phyloP scores from a whole-genome alignment of 2,113 vertebrate species.

The Murina feae region DNA sequence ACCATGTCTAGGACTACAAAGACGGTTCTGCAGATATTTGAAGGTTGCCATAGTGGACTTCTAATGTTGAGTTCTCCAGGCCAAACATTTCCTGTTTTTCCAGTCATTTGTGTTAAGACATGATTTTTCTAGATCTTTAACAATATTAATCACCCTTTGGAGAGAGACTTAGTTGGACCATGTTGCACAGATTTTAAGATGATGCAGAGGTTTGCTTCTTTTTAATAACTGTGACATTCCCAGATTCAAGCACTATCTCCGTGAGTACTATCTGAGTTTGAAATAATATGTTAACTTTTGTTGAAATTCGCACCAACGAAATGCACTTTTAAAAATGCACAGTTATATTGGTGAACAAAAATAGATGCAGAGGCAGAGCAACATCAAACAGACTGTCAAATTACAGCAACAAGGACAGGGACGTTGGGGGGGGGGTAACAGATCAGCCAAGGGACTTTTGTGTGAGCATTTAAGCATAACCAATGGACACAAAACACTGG shows the following conservation, averaged over 20 bases:
- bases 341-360: no score
- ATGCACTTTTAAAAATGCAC: neutral
- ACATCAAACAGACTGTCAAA: no score
- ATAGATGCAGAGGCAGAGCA: no score
- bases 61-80: neutral
- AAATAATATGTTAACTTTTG: neutral
- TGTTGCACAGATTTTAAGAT: neutral
- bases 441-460: no score
- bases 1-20: slow-evolving; percentile 45
- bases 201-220: neutral
- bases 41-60: neutral
- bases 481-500: no score
- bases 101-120: neutral
- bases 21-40: neutral
- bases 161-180: neutral
- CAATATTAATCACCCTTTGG: neutral
- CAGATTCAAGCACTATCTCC: neutral
- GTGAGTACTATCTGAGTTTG: neutral
- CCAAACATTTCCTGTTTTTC: slow-evolving; percentile 50
- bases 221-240: neutral
- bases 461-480: no score
- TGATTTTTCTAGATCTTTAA: neutral
- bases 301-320: slow-evolving; percentile 19
- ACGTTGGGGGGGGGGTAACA: no score
- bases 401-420: no score